Evolutionary conservation across 2,888 invertebrate species (phyloP).

Genomic region (Hirtodrosophila alboralis): DNA sequence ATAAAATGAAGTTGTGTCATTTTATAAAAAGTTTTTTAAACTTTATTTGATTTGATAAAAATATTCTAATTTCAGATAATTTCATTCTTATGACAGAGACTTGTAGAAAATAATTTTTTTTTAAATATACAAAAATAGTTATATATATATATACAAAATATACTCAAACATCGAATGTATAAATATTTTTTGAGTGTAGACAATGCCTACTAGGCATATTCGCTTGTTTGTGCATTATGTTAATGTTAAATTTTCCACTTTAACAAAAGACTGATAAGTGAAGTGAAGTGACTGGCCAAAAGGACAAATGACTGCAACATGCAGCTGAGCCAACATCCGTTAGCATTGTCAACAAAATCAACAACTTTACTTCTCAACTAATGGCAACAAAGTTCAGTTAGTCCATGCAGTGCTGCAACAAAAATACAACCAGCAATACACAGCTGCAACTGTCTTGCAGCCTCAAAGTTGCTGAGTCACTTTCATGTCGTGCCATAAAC

Average conservation of each 20-base stretch:
- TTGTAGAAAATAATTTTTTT: too few relatives aligned
- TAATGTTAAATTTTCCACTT: too few relatives aligned
- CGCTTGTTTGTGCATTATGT: constrained; percentile 53
- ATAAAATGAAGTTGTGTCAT: too few relatives aligned
- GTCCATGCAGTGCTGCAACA: too few relatives aligned
- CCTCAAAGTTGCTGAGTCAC: constrained; percentile 70
- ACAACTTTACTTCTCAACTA: constrained; percentile 50
- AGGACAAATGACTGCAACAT: constrained; percentile 62
- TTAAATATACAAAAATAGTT: too few relatives aligned
- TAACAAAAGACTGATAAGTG: constrained; percentile 13
- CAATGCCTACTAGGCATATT: too few relatives aligned
- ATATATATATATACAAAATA: too few relatives aligned
- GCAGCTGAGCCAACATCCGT: constrained; percentile 75
- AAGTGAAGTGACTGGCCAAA: constrained; percentile 40
- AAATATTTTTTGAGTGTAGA: background rate
- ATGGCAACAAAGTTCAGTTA: constrained; percentile 73
- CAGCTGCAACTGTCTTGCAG: constrained; percentile 43
- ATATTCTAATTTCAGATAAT: too few relatives aligned
- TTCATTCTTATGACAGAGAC: too few relatives aligned
- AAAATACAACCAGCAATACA: constrained; percentile 11
- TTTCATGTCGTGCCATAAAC: constrained; percentile 31
- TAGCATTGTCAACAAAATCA: constrained; percentile 64
- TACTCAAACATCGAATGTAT: too few relatives aligned
- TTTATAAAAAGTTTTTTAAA: too few relatives aligned
- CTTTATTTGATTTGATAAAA: too few relatives aligned